These are phyloP conservation scores for Phrynocephalus versicolor DNA, from an alignment of 2,113 vertebrate species.

Conservation along the genomic window DNA sequence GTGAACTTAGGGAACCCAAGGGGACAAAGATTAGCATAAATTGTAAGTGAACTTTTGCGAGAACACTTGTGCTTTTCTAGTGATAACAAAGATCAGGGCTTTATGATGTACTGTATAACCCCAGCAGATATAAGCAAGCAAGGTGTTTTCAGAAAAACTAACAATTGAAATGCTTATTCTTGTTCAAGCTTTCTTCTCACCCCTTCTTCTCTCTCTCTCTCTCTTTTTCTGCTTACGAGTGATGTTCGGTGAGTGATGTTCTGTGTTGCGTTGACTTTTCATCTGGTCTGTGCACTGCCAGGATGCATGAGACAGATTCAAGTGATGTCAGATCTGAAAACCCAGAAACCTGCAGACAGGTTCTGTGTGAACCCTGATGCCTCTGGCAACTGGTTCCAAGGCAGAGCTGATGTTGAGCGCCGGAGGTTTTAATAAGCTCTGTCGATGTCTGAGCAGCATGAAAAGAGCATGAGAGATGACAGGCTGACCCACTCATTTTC, in stretches of 20 bases:
- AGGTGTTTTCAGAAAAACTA: constrained; percentile 35
- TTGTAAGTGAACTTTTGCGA: constrained; percentile 7
- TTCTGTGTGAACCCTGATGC: constrained; percentile 63
- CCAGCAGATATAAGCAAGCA: constrained; percentile 26
- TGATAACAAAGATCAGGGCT: constrained; percentile 8
- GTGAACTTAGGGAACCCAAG: not conserved
- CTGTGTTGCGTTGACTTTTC: constrained; percentile 50
- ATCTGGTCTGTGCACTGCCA: constrained; percentile 56
- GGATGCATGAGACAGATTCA: constrained; percentile 49
- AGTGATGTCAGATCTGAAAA: constrained; percentile 64
- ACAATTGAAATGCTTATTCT: constrained; percentile 63
- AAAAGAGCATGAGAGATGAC: constrained; percentile 90
- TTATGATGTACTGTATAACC: constrained; percentile 28
- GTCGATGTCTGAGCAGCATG: constrained; percentile 71
- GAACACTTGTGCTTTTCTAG: not conserved
- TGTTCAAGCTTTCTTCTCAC: constrained; percentile 6
- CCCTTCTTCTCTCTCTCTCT: not conserved
- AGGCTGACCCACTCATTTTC: constrained; percentile 90
- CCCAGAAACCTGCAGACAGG: constrained; percentile 73
- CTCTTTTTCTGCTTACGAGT: not conserved
- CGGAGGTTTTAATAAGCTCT: constrained; percentile 74
- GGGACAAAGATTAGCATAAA: constrained; percentile 4
- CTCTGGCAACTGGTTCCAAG: constrained; percentile 71
- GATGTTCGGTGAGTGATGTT: constrained; percentile 50
- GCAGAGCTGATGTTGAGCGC: constrained; percentile 63